These are phyloP conservation scores for Meta bourneti DNA, from an alignment of 2,888 invertebrate species.

Conservation along the genomic window DNA sequence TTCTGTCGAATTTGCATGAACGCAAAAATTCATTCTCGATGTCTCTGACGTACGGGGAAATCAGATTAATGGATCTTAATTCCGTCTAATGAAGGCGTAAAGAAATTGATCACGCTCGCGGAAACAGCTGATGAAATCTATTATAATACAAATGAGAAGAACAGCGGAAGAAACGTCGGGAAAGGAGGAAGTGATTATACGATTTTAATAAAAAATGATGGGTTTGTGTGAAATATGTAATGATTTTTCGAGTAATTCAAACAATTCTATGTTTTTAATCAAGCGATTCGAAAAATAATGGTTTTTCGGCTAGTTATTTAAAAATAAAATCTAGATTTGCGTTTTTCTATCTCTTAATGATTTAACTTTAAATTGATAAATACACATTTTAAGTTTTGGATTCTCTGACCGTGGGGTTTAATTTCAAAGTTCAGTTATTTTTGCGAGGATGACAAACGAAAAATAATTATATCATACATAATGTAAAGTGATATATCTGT, in stretches of 20 bases:
- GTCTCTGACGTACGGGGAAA: not conserved
- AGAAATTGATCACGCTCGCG: slow-evolving; percentile 20
- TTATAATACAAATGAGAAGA: not conserved
- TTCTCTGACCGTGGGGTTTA: no score
- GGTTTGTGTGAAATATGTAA: not conserved
- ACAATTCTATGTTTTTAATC: not conserved
- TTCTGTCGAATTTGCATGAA: not conserved
- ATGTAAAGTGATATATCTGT: no score
- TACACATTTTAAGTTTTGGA: no score
- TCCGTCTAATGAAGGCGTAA: slow-evolving; percentile 20
- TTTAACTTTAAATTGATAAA: no score
- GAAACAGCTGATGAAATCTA: slow-evolving; percentile 8
- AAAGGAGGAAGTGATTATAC: not conserved
- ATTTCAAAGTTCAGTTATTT: no score
- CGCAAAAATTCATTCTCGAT: slow-evolving; percentile 11
- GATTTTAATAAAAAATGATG: not conserved
- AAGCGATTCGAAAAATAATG: not conserved
- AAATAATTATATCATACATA: no score
- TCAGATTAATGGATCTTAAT: slow-evolving; percentile 33
- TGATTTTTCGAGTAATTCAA: not conserved
- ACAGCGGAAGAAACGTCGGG: not conserved
- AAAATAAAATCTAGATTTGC: not conserved
- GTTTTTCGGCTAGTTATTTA: not conserved
- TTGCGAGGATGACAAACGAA: no score
- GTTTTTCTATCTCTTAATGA: no score